A percentile compares a stretch with the other conserved stretches of the same genome.
These are phyloP conservation scores for Blera fallax DNA, from an alignment of 2,888 invertebrate species.

Conservation along the genomic window DNA sequence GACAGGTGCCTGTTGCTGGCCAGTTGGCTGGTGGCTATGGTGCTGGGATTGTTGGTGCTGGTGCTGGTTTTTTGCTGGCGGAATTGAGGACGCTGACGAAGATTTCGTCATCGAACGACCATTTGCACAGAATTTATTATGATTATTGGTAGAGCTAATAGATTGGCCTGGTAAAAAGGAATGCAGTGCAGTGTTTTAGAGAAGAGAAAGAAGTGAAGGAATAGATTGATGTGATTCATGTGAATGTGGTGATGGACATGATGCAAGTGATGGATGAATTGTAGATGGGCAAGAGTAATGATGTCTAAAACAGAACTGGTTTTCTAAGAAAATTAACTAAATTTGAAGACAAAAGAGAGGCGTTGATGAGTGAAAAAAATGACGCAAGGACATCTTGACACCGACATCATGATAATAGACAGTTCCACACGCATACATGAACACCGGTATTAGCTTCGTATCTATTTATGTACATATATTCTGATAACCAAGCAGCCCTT, in stretches of 20 bases:
- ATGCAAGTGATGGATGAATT: neutral
- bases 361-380: neutral
- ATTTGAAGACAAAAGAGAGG: neutral
- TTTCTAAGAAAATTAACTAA: neutral
- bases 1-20: constrained; percentile 67
- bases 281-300: neutral
- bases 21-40: constrained; percentile 53
- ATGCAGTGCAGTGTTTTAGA: constrained; percentile 53
- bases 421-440: too few relatives aligned
- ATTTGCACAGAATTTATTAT: constrained; percentile 47
- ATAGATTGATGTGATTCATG: neutral
- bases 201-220: constrained; percentile 20
- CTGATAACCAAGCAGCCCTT: too few relatives aligned
- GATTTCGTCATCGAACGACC: constrained; percentile 61
- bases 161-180: constrained; percentile 67
- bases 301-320: neutral
- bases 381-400: neutral
- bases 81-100: constrained; percentile 62
- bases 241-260: neutral
- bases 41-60: constrained; percentile 73
- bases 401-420: neutral
- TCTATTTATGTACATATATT: too few relatives aligned
- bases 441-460: too few relatives aligned
- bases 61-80: constrained; percentile 47
- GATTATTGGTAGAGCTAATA: constrained; percentile 47